Evolutionary conservation across 2,888 invertebrate genomes (phyloP).

Genomic region (Brachyptera putata): DNA sequence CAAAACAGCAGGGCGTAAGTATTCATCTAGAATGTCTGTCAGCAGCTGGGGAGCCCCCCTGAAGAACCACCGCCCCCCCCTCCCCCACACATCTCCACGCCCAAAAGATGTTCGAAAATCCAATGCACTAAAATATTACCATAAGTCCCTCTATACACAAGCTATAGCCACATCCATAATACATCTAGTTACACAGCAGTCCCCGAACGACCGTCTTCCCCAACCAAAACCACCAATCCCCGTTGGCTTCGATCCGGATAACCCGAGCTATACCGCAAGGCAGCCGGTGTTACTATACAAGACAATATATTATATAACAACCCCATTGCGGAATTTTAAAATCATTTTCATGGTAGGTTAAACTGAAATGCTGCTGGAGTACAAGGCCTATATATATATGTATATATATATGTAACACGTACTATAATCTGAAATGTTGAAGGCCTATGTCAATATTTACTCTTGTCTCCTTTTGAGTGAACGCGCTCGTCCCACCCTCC

Average conservation of each 20-base stretch:
- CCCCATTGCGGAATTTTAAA: slow-evolving; percentile 12
- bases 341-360: slow-evolving; percentile 13
- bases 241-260: too few species aligned
- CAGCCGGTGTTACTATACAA: too few species aligned
- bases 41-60: slow-evolving; percentile 17
- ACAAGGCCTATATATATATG: not conserved
- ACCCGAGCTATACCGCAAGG: too few species aligned
- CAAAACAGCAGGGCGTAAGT: slow-evolving; percentile 6
- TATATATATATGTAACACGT: not conserved
- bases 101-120: not conserved
- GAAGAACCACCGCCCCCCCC: too few species aligned
- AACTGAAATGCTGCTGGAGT: not conserved
- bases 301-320: not conserved
- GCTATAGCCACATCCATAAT: not conserved
- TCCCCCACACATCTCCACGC: too few species aligned
- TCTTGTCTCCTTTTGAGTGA: slow-evolving; percentile 15
- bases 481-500: too few species aligned
- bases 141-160: slow-evolving; percentile 18
- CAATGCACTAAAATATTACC: slow-evolving; percentile 17
- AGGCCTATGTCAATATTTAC: slow-evolving; percentile 20
- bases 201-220: too few species aligned
- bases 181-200: not conserved
- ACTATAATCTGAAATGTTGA: slow-evolving; percentile 19
- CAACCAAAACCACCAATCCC: too few species aligned
- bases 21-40: slow-evolving; percentile 14